Evolutionary conservation across 2,888 invertebrate species (phyloP).

Genomic region (Silvanus unidentatus): DNA sequence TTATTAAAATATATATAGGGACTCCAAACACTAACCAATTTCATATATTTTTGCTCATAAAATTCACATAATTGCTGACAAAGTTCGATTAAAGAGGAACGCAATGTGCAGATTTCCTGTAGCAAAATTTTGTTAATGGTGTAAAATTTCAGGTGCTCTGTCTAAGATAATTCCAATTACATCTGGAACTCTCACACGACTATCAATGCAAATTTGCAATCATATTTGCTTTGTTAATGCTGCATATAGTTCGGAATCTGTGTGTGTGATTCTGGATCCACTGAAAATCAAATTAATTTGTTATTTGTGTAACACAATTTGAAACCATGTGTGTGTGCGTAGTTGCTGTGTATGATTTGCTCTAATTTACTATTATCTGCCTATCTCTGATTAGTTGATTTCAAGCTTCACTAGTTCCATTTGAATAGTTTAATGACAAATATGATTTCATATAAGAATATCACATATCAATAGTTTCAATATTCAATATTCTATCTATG

Average conservation of each 20-base stretch:
- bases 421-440: conserved; percentile 9
- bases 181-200: conserved; percentile 21
- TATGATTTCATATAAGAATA: conserved; percentile 5
- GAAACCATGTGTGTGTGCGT: conserved; percentile 7
- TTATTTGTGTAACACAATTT: conserved; percentile 15
- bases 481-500: too few species aligned
- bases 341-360: conserved; percentile 8
- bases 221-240: conserved; percentile 24
- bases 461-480: neutral
- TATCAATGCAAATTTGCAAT: conserved; percentile 26
- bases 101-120: neutral
- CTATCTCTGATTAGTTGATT: conserved; percentile 20
- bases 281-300: conserved; percentile 22
- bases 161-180: conserved; percentile 14
- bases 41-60: too few species aligned
- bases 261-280: conserved; percentile 20
- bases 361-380: conserved; percentile 13
- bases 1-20: too few species aligned
- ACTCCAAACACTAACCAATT: too few species aligned
- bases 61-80: too few species aligned
- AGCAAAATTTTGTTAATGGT: conserved; percentile 9
- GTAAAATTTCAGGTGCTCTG: conserved; percentile 20
- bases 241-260: conserved; percentile 21
- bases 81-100: too few species aligned
- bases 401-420: conserved; percentile 17